Evolutionary conservation across 30 jellyfish, hydroid and myxozoan species (phyloP).

Genomic region (Aurelia sp.): DNA sequence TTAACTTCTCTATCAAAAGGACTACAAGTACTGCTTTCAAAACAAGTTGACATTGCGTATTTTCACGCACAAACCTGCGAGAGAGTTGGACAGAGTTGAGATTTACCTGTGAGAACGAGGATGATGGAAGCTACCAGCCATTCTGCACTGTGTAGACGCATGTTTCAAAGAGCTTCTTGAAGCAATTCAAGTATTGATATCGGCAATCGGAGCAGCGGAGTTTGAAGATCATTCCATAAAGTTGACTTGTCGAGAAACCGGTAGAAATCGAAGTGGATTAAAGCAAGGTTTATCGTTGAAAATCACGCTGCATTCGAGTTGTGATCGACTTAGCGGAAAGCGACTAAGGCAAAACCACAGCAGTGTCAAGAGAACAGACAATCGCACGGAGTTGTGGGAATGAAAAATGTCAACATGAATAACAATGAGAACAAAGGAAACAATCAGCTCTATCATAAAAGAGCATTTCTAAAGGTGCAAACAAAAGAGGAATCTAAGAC

Average conservation of each 20-base stretch:
- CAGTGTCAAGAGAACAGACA: constrained; percentile 51
- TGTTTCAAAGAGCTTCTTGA: constrained; percentile 15
- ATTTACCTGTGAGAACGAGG: constrained; percentile 57
- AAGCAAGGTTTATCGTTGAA: constrained; percentile 18
- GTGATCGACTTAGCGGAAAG: constrained; percentile 59
- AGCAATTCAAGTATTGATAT: neutral
- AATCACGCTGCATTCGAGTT: constrained; percentile 19
- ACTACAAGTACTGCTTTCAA: too few relatives aligned
- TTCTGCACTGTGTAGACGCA: constrained; percentile 35
- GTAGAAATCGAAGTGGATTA: constrained; percentile 8
- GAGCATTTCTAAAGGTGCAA: neutral
- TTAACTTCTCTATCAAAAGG: too few relatives aligned
- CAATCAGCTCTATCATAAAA: constrained; percentile 24
- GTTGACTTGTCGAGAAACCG: neutral
- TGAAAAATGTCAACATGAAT: constrained; percentile 69
- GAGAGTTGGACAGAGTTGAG: neutral
- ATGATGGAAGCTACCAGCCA: constrained; percentile 23
- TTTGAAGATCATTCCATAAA: constrained; percentile 18
- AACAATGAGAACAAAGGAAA: constrained; percentile 31
- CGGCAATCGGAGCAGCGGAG: neutral
- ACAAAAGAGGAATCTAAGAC: constrained; percentile 11
- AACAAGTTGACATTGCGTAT: too few relatives aligned
- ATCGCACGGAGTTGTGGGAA: constrained; percentile 87
- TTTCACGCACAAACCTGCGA: neutral
- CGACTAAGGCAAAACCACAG: constrained; percentile 76